These are phyloP conservation scores for Copsychus sechellarum DNA, from an alignment of 2,113 vertebrate species.

Conservation along the genomic window DNA sequence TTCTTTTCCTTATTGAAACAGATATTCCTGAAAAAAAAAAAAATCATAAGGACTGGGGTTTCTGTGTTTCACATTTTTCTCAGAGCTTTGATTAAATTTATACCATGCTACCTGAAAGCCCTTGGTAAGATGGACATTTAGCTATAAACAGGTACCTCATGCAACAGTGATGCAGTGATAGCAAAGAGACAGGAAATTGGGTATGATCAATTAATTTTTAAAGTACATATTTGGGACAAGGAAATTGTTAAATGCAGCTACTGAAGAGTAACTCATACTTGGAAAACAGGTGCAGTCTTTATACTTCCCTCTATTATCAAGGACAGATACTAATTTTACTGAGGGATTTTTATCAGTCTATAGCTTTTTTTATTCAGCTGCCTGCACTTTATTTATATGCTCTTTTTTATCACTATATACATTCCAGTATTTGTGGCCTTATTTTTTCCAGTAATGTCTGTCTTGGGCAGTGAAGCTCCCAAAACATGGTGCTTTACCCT, in stretches of 20 bases:
- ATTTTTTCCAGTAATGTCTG: not conserved
- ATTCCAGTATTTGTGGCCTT: not conserved
- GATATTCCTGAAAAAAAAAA: not conserved
- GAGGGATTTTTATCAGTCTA: not conserved
- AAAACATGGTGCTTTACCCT: not conserved
- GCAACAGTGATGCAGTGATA: not conserved
- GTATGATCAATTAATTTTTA: conserved; percentile 34
- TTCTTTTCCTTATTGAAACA: not conserved
- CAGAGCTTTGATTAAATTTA: not conserved
- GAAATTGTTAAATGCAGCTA: not conserved
- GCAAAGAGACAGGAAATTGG: not conserved
- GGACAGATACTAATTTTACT: not conserved
- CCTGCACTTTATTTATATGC: not conserved
- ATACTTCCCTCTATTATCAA: not conserved
- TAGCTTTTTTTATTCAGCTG: not conserved
- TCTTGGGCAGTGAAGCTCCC: not conserved
- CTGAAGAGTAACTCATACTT: not conserved
- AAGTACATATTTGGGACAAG: not conserved
- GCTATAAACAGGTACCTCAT: not conserved
- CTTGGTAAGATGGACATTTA: not conserved
- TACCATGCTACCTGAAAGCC: not conserved
- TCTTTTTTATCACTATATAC: not conserved
- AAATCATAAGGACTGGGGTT: not conserved
- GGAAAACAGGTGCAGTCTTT: not conserved
- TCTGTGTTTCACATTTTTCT: not conserved